A percentile compares a stretch with the other conserved stretches of the same genome.
phyloP scores from a whole-genome alignment of 2,888 invertebrate genomes.

The Beris morrisii region DNA sequence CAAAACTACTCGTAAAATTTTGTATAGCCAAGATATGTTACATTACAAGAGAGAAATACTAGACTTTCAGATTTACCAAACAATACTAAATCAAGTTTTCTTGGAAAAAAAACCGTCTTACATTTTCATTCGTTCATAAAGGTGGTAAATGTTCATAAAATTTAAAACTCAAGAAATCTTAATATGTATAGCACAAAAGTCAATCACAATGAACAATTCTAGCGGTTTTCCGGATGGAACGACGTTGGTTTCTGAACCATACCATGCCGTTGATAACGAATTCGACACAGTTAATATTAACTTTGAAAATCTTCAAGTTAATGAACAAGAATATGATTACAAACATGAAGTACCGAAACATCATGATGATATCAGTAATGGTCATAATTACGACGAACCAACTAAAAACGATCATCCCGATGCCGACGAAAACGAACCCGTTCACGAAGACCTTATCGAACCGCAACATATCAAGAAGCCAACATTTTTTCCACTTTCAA shows the following conservation, averaged over 20 bases:
- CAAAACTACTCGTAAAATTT: no score
- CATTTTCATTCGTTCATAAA: no score
- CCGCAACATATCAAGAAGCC: constrained; percentile 46
- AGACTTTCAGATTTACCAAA: not conserved
- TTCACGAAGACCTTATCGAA: constrained; percentile 36
- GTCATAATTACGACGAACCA: constrained; percentile 1
- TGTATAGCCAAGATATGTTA: no score
- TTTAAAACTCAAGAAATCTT: no score
- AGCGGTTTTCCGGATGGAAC: not conserved
- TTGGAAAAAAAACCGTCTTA: constrained; percentile 3
- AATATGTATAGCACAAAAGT: no score
- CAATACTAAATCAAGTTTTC: constrained; percentile 29
- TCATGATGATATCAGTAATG: constrained; percentile 12
- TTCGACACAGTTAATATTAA: constrained; percentile 19
- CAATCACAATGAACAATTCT: constrained; percentile 4
- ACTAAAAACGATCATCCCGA: not conserved
- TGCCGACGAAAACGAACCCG: constrained; percentile 2
- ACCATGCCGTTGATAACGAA: constrained; percentile 11
- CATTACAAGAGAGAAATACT: no score
- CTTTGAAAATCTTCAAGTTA: constrained; percentile 33
- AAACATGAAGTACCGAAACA: not conserved
- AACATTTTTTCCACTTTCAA: constrained; percentile 49
- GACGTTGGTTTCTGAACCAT: constrained; percentile 18
- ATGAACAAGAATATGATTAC: constrained; percentile 15
- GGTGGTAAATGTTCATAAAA: no score